Percentiles rank a stretch among this genome's conserved stretches.
Evolutionary conservation across 2,113 vertebrate species (phyloP).

Genomic region (Podilymbus podiceps): DNA sequence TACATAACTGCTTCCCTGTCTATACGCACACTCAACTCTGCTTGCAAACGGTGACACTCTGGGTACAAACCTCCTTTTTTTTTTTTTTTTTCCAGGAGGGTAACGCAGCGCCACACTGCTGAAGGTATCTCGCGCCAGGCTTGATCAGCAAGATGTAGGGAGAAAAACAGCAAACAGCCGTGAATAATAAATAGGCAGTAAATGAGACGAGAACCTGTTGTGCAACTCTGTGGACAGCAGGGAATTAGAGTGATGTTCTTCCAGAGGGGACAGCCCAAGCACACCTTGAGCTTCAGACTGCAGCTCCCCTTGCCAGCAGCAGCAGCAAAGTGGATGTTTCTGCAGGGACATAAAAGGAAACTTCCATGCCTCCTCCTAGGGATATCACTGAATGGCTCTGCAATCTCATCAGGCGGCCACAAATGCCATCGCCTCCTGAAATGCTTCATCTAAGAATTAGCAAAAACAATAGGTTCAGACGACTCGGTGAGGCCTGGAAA

Average conservation of each 20-base stretch:
- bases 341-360: neutral
- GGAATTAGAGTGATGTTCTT: neutral
- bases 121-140: neutral
- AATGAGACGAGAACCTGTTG: neutral
- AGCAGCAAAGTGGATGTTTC: neutral
- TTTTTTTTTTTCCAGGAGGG: neutral
- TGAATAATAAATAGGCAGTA: neutral
- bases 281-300: neutral
- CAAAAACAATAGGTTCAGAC: neutral
- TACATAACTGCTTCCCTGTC: neutral
- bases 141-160: neutral
- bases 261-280: neutral
- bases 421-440: neutral
- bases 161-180: neutral
- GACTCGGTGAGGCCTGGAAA: rapidly evolving
- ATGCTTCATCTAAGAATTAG: neutral
- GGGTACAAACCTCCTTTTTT: too few relatives aligned
- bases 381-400: neutral
- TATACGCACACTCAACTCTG: rapidly evolving
- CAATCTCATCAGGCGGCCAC: neutral
- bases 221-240: neutral
- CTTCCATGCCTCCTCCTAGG: rapidly evolving
- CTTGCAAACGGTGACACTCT: neutral
- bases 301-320: neutral
- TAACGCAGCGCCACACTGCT: rapidly evolving